phyloP scores from a whole-genome alignment of 1,140 invertebrate species.

The Cardiocondyla obscurior region DNA sequence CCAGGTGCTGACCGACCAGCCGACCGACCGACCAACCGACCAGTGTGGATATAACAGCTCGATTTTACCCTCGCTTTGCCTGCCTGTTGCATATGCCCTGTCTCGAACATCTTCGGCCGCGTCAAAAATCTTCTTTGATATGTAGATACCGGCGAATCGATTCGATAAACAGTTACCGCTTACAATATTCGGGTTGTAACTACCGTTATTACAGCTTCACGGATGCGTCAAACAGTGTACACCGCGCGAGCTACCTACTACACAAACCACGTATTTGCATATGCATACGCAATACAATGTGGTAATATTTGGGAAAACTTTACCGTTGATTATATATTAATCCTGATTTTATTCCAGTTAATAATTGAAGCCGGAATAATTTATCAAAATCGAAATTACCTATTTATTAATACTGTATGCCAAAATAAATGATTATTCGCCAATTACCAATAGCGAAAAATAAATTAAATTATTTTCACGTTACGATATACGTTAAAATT shows the following conservation, averaged over 20 bases:
- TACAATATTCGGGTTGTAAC: too few relatives aligned
- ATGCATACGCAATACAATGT: neutral
- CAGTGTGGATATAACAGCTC: constrained; percentile 40
- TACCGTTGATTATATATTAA: constrained; percentile 2
- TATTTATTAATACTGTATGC: neutral
- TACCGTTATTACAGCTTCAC: neutral
- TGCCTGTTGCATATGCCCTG: constrained; percentile 63
- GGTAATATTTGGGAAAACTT: neutral
- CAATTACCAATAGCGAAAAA: neutral
- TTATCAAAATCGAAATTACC: neutral
- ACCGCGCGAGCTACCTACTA: too few relatives aligned
- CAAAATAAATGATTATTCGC: neutral
- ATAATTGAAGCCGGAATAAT: neutral
- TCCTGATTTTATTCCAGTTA: neutral
- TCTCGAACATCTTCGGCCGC: constrained; percentile 39
- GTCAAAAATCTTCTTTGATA: constrained; percentile 28
- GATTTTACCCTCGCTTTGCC: constrained; percentile 18
- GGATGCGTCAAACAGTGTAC: neutral
- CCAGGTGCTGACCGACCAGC: constrained; percentile 71
- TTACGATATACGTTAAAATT: neutral
- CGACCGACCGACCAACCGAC: constrained; percentile 50
- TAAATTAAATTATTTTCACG: neutral
- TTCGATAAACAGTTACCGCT: neutral
- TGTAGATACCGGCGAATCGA: neutral
- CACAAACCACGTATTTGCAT: neutral